Base-by-base conservation (phyloP, 2,113 vertebrate species). In the Cranoglanis bouderius region DNA sequence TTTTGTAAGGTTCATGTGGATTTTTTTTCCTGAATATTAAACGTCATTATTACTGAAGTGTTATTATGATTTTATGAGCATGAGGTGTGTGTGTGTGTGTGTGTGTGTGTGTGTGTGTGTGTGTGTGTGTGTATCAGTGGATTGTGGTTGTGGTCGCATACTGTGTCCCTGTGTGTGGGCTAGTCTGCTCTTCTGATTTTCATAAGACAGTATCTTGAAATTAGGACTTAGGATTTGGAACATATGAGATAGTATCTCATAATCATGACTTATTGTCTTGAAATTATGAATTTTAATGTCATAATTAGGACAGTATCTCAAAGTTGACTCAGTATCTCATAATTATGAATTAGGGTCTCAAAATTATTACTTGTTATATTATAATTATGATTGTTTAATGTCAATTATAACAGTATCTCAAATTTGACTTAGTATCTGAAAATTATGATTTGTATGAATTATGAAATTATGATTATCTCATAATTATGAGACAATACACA, bases 31-130 rank as follows among this genome's bases (percentile, higher is more conserved):
- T 24, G 6, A 57, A 72, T 84, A 88, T 63, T 84, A 77, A 81
- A 74, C 75, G 65, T 90, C 86, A 90, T 91, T 86, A 91, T 91
- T 85, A 90, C 70, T 85, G 86, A 90, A 67, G 63, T 65, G 1
- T 77, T 63, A 90, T 90, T 90, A 86, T 89, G 77, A 89, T 85
- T 92, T 87, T 92, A 87, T 90, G 84, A 91, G 89, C 72, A 85
- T 87, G 89, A 87, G 83, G 74, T 65, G 86, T 67, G n/a, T 88
- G 65, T 88, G 91, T 92, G 38, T 90, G 88, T 63, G 91, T 91
- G 90, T 19, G 24, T 75, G 92, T 91, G n/a, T 90, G 89, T 90
- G 5, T 81, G 91, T 80, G 92, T 91, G 90, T 10, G 9, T 80
- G 92, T 91, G 24, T 90, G 87, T 90, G 6, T 72, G 91, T 77